Base-by-base conservation (phyloP, 92 coral and sea anemone genomes). In the Montipora capitata region DNA sequence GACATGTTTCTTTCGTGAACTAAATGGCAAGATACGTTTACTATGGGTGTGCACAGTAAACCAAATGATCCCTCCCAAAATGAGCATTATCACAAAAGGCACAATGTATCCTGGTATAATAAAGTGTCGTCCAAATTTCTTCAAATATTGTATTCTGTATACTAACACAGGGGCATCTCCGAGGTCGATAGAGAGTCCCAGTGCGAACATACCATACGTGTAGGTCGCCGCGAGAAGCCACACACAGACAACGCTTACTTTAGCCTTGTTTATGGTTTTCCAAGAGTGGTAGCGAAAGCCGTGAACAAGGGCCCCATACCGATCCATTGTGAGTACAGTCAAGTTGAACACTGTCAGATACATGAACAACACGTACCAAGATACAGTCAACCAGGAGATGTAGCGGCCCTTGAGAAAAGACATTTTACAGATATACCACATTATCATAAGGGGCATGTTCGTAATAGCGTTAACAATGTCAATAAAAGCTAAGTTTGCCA, bases 301-400 rank as follows among this genome's bases (percentile, higher is more conserved):
- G 68, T 93, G 98, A 14, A 94, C 95, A 54, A 95, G 93, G 39
- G 98, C 98, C 54, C 98, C 98, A 73, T 77, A 95, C 48, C 98
- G 94, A 86, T 95, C 98, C 91, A 95, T 63, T 93, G 94, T 93
- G 5, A 95, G 91, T 27, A 85, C 94, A 2, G 92, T 90, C 6
- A 95, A 92, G 68, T 94, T 86, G 18, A 90, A 84, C 17, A 94
- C 94, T 1, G 91, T 90, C 35, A 95, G 67, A 79, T 80, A 91
- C 96, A 95, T 95, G 72, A 82, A 91, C 4, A 93, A 71, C 3
- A 93, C 98, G 83, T 93, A 95, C 65, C 85, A 84, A 4, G 88
- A 18, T 0, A 95, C 92, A 11, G 78, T 71, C 41, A 93, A 65
- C 96, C 96, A 95, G 9, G 98, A 95, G 11, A 74, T 69, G 12